Percentiles rank a stretch among this genome's conserved stretches.
Evolutionary conservation across 2,888 invertebrate genomes (phyloP).

Genomic region (Lamellibrachia columna): DNA sequence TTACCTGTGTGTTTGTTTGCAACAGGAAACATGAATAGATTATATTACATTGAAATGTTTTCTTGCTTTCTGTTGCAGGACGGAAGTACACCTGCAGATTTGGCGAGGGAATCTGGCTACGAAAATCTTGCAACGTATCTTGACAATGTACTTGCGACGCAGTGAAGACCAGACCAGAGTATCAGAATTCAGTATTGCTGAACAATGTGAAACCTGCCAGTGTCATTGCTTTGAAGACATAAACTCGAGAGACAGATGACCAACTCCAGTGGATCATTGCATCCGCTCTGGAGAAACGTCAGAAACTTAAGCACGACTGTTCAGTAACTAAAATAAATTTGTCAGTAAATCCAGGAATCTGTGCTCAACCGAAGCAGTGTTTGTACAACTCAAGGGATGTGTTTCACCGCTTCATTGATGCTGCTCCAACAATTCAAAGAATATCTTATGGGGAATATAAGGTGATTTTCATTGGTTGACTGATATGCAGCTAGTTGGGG

Average conservation of each 20-base stretch:
- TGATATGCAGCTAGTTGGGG: too few relatives aligned
- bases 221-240: neutral
- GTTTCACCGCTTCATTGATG: too few relatives aligned
- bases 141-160: neutral
- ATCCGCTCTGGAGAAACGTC: neutral
- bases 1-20: neutral
- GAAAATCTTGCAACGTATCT: slow-evolving; percentile 37
- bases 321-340: neutral
- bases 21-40: neutral
- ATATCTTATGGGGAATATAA: too few relatives aligned
- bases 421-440: too few relatives aligned
- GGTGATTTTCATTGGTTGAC: too few relatives aligned
- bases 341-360: neutral
- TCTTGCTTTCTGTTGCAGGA: slow-evolving; percentile 49
- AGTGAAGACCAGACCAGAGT: neutral
- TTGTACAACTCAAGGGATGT: neutral
- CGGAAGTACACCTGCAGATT: slow-evolving; percentile 59
- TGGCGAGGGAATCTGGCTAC: slow-evolving; percentile 62
- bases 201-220: neutral
- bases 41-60: neutral
- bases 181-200: neutral
- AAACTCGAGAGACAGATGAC: neutral
- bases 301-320: neutral
- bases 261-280: neutral
- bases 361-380: neutral